A percentile compares a stretch with the other conserved stretches of the same genome.
These are phyloP conservation scores for Synergus gifuensis DNA, from an alignment of 2,888 invertebrate species.

Conservation along the genomic window DNA sequence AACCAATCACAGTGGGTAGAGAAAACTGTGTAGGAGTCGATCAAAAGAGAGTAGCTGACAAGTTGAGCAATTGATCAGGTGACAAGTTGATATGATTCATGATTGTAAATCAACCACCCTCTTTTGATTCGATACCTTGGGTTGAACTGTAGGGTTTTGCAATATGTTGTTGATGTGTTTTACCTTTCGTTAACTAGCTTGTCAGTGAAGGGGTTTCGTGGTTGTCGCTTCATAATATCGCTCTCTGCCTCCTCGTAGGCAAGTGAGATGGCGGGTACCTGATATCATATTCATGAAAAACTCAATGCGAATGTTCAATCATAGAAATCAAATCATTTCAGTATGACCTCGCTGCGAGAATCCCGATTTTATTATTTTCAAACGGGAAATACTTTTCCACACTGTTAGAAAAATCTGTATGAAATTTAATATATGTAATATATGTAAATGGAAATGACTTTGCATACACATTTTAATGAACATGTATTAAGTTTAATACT, in stretches of 20 bases:
- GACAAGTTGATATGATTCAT: background rate
- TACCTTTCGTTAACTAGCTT: constrained; percentile 91
- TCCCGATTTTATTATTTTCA: constrained; percentile 45
- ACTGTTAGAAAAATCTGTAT: too few relatives aligned
- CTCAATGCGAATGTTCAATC: constrained; percentile 70
- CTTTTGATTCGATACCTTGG: constrained; percentile 54
- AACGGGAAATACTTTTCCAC: background rate
- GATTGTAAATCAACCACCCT: constrained; percentile 40
- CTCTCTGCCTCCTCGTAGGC: constrained; percentile 92
- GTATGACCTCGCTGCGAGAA: constrained; percentile 56
- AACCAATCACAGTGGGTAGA: constrained; percentile 55
- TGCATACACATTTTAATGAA: too few relatives aligned
- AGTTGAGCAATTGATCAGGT: background rate
- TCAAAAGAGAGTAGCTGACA: constrained; percentile 19
- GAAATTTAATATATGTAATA: too few relatives aligned
- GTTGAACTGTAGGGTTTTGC: constrained; percentile 52
- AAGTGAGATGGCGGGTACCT: constrained; percentile 90
- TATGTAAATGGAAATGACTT: too few relatives aligned
- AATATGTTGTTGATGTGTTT: constrained; percentile 68
- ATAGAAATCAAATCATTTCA: constrained; percentile 58
- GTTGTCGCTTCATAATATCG: constrained; percentile 93
- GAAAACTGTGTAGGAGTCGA: constrained; percentile 26
- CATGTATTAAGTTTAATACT: too few relatives aligned
- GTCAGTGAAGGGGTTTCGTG: constrained; percentile 90
- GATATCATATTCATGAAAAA: constrained; percentile 76